phyloP scores from a whole-genome alignment of 2,888 invertebrate genomes.

The Petrolisthes cinctipes region DNA sequence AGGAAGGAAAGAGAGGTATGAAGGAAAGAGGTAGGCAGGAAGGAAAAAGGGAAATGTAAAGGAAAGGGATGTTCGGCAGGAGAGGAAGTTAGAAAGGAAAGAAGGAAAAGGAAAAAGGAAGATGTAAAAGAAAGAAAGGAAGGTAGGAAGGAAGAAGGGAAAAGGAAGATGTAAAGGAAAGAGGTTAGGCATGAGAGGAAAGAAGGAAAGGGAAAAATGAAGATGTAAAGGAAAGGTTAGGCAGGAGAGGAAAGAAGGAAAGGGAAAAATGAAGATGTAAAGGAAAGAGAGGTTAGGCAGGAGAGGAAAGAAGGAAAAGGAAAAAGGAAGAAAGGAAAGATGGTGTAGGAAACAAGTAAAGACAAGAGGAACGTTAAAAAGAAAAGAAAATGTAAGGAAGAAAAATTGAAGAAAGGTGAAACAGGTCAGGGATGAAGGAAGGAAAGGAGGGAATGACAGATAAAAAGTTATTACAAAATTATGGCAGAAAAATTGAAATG shows the following conservation, averaged over 20 bases:
- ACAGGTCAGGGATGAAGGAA: neutral
- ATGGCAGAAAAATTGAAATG: neutral
- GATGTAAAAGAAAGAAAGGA: neutral
- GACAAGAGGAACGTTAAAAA: neutral
- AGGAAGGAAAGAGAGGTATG: neutral
- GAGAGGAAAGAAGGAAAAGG: neutral
- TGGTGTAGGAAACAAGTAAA: neutral
- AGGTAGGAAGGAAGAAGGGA: neutral
- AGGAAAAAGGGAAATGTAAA: neutral
- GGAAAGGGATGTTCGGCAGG: neutral
- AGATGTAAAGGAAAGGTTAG: neutral
- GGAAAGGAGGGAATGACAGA: neutral
- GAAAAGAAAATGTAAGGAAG: neutral
- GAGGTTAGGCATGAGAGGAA: neutral
- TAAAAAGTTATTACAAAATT: neutral
- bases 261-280: neutral
- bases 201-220: neutral
- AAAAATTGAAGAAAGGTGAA: neutral
- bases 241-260: neutral
- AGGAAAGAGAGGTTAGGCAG: neutral
- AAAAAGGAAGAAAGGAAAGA: neutral
- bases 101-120: no score
- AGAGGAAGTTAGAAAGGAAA: neutral
- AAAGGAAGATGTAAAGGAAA: neutral
- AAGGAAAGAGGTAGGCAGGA: neutral